Evolutionary conservation across 2,888 invertebrate species (phyloP).

Genomic region (Dicyrtomina minuta): DNA sequence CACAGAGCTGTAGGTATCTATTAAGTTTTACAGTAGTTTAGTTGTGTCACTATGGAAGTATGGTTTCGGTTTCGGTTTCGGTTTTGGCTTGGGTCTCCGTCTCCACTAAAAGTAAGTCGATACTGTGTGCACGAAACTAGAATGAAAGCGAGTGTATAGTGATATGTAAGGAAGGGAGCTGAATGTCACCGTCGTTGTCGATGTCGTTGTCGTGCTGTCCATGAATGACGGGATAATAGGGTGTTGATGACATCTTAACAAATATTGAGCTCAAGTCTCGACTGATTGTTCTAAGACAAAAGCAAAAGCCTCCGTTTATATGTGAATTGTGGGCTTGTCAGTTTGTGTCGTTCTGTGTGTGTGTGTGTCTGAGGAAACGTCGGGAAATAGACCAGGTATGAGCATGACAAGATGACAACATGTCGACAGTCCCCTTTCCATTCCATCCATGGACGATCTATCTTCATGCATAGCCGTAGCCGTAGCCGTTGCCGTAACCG

Average conservation of each 20-base stretch:
- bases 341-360: neutral
- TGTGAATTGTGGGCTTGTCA: constrained; percentile 42
- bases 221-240: constrained; percentile 52
- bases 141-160: neutral
- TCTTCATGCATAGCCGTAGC: no score
- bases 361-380: neutral
- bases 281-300: constrained; percentile 43
- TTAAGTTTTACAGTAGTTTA: no score
- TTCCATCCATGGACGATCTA: no score
- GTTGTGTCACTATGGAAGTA: no score
- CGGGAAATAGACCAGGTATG: constrained; percentile 25
- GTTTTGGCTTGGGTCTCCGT: no score
- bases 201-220: constrained; percentile 22
- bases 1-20: no score
- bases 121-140: neutral
- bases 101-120: neutral
- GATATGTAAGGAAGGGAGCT: neutral
- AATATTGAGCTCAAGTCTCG: constrained; percentile 40
- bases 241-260: constrained; percentile 52
- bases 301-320: constrained; percentile 42
- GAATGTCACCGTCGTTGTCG: no score
- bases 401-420: constrained; percentile 34
- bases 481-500: no score
- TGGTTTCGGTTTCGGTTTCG: no score
- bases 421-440: constrained; percentile 26